Conservation (phyloP, 1,140 invertebrate species). For the Drosophila grimshawi region DNA sequence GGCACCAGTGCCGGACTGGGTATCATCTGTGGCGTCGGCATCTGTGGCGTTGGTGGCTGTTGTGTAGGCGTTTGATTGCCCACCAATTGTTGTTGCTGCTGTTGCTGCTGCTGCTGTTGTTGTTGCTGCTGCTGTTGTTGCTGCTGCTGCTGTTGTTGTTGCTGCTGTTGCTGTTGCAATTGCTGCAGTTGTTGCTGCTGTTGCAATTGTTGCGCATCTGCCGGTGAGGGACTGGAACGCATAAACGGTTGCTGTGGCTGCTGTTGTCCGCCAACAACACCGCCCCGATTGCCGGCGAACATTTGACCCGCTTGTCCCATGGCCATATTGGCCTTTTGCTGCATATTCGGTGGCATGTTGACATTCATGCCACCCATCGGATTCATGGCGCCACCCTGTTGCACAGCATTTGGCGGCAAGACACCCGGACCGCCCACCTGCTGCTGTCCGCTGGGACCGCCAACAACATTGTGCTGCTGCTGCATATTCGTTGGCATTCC, state of each 20-base stretch:
- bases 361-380: conserved; percentile 76
- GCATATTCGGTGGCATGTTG: conserved; percentile 74
- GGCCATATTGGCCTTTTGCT: conserved; percentile 69
- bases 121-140: conserved; percentile 58
- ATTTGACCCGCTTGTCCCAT: conserved; percentile 72
- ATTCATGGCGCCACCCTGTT: conserved; percentile 63
- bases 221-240: conserved; percentile 86
- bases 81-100: conserved; percentile 57
- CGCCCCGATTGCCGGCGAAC: conserved; percentile 66
- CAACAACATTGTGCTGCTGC: conserved; percentile 64
- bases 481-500: conserved; percentile 77
- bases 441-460: conserved; percentile 67
- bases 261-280: conserved; percentile 58
- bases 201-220: conserved; percentile 67
- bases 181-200: conserved; percentile 41
- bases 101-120: conserved; percentile 35
- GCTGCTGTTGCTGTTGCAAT: conserved; percentile 40
- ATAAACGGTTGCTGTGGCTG: conserved; percentile 85
- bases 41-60: conserved; percentile 61
- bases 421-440: conserved; percentile 62
- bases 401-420: conserved; percentile 66
- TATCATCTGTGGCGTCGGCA: conserved; percentile 86
- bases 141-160: conserved; percentile 58
- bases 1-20: conserved; percentile 89
- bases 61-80: conserved; percentile 85